A percentile compares a stretch with the other conserved stretches of the same genome.
Evolutionary conservation across 2,888 invertebrate genomes (phyloP).

Genomic region (Drymonia ruficornis): DNA sequence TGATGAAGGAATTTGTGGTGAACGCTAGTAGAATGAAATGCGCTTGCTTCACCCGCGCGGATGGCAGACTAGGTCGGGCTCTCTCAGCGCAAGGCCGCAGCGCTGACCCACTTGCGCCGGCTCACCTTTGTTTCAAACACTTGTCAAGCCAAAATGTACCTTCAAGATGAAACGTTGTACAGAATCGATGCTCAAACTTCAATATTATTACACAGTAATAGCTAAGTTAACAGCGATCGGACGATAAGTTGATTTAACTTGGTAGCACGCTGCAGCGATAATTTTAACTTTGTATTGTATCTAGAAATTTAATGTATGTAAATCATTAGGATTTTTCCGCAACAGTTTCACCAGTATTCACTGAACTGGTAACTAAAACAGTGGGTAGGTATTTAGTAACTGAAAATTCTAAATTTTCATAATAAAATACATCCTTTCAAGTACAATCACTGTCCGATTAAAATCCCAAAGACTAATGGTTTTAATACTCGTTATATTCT

Average conservation of each 20-base stretch:
- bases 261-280: neutral
- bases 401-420: too few relatives aligned
- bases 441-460: too few relatives aligned
- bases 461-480: too few relatives aligned
- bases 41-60: constrained; percentile 30
- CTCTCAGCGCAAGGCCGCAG: constrained; percentile 64
- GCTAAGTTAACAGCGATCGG: constrained; percentile 23
- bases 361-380: too few relatives aligned
- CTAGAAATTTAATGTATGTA: too few relatives aligned
- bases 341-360: too few relatives aligned
- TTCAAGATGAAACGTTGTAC: constrained; percentile 45
- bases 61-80: constrained; percentile 62
- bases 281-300: too few relatives aligned
- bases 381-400: too few relatives aligned
- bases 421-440: too few relatives aligned
- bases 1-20: constrained; percentile 2
- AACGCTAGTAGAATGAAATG: constrained; percentile 22
- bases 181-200: constrained; percentile 31
- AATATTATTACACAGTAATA: constrained; percentile 26
- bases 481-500: too few relatives aligned
- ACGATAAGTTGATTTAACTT: constrained; percentile 15
- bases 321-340: too few relatives aligned
- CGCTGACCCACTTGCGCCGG: constrained; percentile 70
- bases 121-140: constrained; percentile 72
- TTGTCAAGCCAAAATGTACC: constrained; percentile 56